phyloP scores from a whole-genome alignment of 1,140 invertebrate species.

The Babylonia areolata region DNA sequence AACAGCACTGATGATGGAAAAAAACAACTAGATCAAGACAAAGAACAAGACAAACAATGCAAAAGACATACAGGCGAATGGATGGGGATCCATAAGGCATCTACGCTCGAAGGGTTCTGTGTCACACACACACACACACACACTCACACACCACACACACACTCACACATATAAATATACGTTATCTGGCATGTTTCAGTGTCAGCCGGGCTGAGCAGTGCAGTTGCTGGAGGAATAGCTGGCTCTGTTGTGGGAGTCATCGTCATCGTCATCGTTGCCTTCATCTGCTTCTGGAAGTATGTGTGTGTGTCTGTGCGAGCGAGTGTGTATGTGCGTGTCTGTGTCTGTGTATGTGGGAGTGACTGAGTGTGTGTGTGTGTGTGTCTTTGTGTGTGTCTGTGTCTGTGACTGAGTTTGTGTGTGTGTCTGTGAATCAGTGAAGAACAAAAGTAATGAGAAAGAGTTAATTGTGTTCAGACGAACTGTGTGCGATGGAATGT shows the following conservation, averaged over 20 bases:
- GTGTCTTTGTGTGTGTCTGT: background rate
- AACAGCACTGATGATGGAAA: too few relatives aligned
- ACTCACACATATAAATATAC: too few relatives aligned
- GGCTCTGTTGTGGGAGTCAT: constrained; percentile 34
- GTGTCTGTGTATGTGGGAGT: background rate
- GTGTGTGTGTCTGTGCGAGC: background rate
- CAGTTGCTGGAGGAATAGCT: constrained; percentile 34
- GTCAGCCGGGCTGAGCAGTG: constrained; percentile 14
- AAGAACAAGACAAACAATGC: too few relatives aligned
- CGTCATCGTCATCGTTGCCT: constrained; percentile 18
- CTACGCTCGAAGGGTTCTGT: too few relatives aligned
- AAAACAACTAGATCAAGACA: too few relatives aligned
- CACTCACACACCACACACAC: too few relatives aligned
- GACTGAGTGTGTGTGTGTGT: background rate
- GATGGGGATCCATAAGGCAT: too few relatives aligned
- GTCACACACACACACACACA: too few relatives aligned
- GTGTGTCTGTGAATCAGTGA: background rate
- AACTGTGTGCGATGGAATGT: too few relatives aligned
- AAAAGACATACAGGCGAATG: too few relatives aligned
- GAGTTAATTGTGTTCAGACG: too few relatives aligned
- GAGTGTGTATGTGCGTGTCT: background rate
- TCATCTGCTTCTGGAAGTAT: constrained; percentile 28
- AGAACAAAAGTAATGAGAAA: too few relatives aligned
- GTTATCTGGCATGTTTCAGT: constrained; percentile 11
- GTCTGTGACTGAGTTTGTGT: background rate